phyloP scores from a whole-genome alignment of 92 coral and sea anemone genomes.

The Siderastrea radians region DNA sequence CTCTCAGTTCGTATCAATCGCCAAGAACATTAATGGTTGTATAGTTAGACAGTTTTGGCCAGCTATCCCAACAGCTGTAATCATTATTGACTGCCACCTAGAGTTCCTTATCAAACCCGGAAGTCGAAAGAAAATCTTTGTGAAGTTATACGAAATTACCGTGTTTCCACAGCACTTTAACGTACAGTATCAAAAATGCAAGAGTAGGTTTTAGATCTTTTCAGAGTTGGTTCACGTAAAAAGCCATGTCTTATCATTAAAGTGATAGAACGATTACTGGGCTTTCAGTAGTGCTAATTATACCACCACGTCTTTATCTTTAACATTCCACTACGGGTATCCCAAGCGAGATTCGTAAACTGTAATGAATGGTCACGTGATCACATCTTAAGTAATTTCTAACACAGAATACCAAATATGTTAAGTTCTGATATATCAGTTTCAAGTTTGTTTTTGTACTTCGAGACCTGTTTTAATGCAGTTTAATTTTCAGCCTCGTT shows the following conservation, averaged over 20 bases:
- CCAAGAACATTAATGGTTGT: background rate
- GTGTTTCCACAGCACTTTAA: background rate
- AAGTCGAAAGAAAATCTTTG: background rate
- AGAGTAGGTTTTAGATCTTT: background rate
- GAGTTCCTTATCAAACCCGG: background rate
- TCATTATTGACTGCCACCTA: background rate
- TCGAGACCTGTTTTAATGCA: conserved; percentile 6
- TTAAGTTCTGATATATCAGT: conserved; percentile 10
- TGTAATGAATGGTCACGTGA: conserved; percentile 11
- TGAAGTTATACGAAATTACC: background rate
- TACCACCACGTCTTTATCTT: background rate
- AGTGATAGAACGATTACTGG: background rate
- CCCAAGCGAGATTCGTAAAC: too few species aligned
- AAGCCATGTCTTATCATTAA: conserved; percentile 2
- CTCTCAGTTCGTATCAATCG: background rate
- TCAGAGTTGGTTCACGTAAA: background rate
- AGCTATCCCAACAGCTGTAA: background rate
- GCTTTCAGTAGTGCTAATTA: background rate
- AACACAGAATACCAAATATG: background rate
- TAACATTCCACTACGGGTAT: too few species aligned
- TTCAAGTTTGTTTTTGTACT: background rate
- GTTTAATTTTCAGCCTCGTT: conserved; percentile 47
- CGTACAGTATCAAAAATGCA: background rate
- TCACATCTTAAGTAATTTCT: background rate
- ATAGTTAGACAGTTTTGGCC: background rate